Evolutionary conservation across 2,797 vertebrate species (phyloP).

Genomic region (Malacoraja senta): DNA sequence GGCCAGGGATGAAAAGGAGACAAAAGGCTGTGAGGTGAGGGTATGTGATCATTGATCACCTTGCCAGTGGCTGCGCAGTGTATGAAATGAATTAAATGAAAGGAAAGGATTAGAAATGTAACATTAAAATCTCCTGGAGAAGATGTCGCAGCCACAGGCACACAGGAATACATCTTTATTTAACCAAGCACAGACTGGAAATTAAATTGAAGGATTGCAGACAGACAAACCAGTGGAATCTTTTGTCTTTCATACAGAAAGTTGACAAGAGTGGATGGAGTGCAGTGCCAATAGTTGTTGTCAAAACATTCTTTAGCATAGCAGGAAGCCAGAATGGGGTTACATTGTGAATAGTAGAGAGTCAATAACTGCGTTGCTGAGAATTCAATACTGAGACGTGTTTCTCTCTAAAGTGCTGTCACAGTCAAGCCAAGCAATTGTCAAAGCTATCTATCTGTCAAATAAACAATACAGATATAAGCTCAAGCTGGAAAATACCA

Average conservation of each 20-base stretch:
- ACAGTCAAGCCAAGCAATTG: neutral
- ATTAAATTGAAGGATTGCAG: neutral
- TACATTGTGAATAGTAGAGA: neutral
- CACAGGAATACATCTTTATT: neutral
- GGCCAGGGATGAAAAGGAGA: too few relatives aligned
- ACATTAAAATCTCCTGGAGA: neutral
- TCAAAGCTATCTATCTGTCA: neutral
- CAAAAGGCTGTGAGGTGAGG: too few relatives aligned
- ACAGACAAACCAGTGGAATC: neutral
- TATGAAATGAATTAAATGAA: too few relatives aligned
- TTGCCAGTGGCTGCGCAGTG: too few relatives aligned
- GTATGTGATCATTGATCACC: too few relatives aligned
- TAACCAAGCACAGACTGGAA: neutral
- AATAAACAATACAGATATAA: neutral
- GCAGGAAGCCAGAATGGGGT: neutral
- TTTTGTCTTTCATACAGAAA: neutral
- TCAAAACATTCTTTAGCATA: neutral
- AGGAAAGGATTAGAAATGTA: neutral
- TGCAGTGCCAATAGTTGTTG: neutral
- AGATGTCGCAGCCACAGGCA: neutral
- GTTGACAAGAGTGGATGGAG: neutral
- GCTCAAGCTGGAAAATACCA: neutral
- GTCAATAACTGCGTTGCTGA: neutral
- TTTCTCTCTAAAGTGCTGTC: neutral
- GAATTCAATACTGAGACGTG: neutral